A percentile compares a stretch with the other conserved stretches of the same genome.
phyloP scores from a whole-genome alignment of 1,140 invertebrate species.

The Halictus rubicundus region DNA sequence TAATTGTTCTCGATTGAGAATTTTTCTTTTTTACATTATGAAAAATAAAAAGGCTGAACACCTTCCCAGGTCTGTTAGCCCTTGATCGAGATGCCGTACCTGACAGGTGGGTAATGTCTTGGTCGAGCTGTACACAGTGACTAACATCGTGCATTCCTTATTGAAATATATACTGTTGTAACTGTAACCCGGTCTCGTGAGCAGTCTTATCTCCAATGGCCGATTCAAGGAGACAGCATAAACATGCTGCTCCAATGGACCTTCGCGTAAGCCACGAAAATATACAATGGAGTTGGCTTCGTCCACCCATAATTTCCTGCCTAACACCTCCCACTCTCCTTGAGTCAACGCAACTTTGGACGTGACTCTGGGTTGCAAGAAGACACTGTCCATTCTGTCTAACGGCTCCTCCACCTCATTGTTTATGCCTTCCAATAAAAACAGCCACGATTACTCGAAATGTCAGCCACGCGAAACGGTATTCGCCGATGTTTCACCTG shows the following conservation, averaged over 20 bases:
- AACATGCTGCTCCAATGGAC: constrained; percentile 90
- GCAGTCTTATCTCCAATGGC: constrained; percentile 85
- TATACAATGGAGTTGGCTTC: constrained; percentile 87
- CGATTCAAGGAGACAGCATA: constrained; percentile 88
- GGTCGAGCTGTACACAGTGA: constrained; percentile 94
- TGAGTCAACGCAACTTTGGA: constrained; percentile 87
- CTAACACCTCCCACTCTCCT: constrained; percentile 92
- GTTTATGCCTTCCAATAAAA: constrained; percentile 70
- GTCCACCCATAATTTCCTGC: constrained; percentile 90
- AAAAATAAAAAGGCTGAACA: too few relatives aligned
- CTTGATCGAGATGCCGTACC: constrained; percentile 58
- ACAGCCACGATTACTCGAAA: background rate
- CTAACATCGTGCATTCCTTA: constrained; percentile 91
- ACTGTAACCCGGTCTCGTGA: constrained; percentile 89
- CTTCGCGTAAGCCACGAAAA: constrained; percentile 90
- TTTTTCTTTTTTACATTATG: too few relatives aligned
- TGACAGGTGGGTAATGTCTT: constrained; percentile 90
- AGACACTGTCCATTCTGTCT: constrained; percentile 80
- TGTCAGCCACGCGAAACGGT: too few relatives aligned
- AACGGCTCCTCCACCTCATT: constrained; percentile 80
- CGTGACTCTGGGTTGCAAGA: constrained; percentile 82
- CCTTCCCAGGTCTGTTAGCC: too few relatives aligned
- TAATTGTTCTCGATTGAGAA: too few relatives aligned
- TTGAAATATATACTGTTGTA: constrained; percentile 89
- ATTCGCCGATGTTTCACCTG: constrained; percentile 59